A percentile compares a stretch with the other conserved stretches of the same genome.
These are phyloP conservation scores for Drosophila bifasciata DNA, from an alignment of 1,140 invertebrate species.

Conservation along the genomic window DNA sequence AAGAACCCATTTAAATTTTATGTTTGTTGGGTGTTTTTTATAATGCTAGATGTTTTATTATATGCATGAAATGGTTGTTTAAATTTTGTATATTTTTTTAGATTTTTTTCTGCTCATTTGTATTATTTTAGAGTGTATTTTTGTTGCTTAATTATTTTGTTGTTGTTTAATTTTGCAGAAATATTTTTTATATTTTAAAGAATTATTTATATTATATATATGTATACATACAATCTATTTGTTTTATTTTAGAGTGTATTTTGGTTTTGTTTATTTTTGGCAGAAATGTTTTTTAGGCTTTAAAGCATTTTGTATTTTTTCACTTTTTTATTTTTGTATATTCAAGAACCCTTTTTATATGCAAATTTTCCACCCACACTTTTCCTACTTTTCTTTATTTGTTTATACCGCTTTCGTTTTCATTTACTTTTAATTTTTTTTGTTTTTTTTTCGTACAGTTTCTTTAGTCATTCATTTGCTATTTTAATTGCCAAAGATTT, in stretches of 20 bases:
- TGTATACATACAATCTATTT: too few relatives aligned
- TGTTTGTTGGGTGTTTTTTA: constrained; percentile 1
- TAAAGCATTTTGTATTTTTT: too few relatives aligned
- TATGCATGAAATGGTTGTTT: neutral
- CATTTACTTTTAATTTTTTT: constrained; percentile 17
- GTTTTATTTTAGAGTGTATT: too few relatives aligned
- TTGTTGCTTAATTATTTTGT: too few relatives aligned
- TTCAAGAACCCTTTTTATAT: neutral
- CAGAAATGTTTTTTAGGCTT: too few relatives aligned
- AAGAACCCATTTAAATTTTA: too few relatives aligned
- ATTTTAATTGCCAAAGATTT: constrained; percentile 39
- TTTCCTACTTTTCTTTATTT: neutral
- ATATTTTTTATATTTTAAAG: too few relatives aligned
- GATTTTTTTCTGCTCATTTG: neutral
- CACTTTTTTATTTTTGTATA: constrained; percentile 18
- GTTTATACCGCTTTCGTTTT: neutral
- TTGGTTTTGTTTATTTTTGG: too few relatives aligned
- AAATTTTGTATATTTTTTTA: neutral
- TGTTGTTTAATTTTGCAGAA: too few relatives aligned
- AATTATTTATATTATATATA: too few relatives aligned
- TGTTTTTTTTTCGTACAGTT: constrained; percentile 6
- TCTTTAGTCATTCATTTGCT: constrained; percentile 23
- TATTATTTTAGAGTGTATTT: too few relatives aligned
- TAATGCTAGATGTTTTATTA: constrained; percentile 5
- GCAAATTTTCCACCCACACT: too few relatives aligned